Base-by-base conservation (phyloP, 2,888 invertebrate genomes). In the Ectemnius lituratus region DNA sequence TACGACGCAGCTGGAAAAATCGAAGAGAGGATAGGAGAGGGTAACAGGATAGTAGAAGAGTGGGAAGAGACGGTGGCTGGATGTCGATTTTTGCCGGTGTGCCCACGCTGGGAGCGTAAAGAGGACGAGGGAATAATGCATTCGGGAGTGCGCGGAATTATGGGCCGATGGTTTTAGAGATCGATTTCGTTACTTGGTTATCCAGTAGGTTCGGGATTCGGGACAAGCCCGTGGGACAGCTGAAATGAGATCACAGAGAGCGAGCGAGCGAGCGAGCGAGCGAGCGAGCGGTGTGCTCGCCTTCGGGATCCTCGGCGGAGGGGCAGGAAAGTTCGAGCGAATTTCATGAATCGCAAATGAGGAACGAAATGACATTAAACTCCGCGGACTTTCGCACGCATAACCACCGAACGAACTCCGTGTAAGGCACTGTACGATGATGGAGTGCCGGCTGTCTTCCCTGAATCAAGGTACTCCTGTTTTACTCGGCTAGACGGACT, bases 331-430 rank as follows among this genome's bases (percentile, higher is more conserved):
- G 84, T 83, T 83, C 66, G 71, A 65, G 73, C 70, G 84, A 84
- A 81, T 83, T 87, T 86, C 85, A 86, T 86, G 86, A 87, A 87
- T 87, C 82, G 75, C 84, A 85, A 86, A 86, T 86, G 86, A 86
- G 81, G 70, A 70, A 76, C 81, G 82, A 86, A 81, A 85, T 86
- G 84, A 81, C 82, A 84, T 86, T 83, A 81, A 86, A 81, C 82
- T 78, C 37, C 78, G 76, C 77, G 74, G 84, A 81, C 78, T 79
- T 86, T 84, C 76, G 79, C 83, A 75, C 77, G 84, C 74, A 75
- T 76, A 80, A 75, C 73, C 75, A 62, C 73, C 64, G 67, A 76
- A 67, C 70, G 74, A 77, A 76, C 70, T 79, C 72, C 70, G 80
- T 37, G 37, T 76, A 78, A 82, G 82, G 78, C 64, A 74, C 68